Evolutionary conservation across 2,113 vertebrate species (phyloP), one percentile per base, ranked within the genome.

Genomic region (Centropristis striata): DNA sequence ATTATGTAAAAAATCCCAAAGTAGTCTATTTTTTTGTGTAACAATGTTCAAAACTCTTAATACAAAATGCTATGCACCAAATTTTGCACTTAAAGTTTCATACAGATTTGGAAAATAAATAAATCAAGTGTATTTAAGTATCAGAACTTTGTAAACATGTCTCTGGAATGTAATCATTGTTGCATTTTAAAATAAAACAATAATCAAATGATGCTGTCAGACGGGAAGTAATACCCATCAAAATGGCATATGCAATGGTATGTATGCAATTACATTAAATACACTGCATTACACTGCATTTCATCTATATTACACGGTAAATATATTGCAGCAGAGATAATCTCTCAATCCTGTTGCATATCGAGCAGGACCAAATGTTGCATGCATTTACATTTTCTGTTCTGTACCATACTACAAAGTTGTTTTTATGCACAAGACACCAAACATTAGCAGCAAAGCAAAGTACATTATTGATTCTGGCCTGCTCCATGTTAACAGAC

Each of bases 111-210:
- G 12, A 13, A 64, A 54, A 42, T 20, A 42, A 64, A 18, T 18
- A 23, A 6, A 49, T 44, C 5, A 66, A 18, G 13, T 42, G 21
- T 50, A 50, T 61, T 47, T 2, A 15, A 1, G 39, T 5, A 73
- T 28, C 36, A 55, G 2, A 15, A 64, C 46, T 7, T 49, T 60
- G 37, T 6, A 37, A 16, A 58, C 51, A 16, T 65, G n/a, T 72
- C 9, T 32, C 8, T 72, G 57, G 28, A 77, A 64, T 61, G 27
- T 80, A 21, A 59, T 15, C 13, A 46, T 37, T 60, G 54, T 57
- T 80, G 50, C 1, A 63, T 72, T 83, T 78, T 46, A 27, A 73
- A 86, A 66, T 55, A 55, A 76, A 67, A 46, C 13, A n/a, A n/a
- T 15, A 54, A 68, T 84, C 5, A 76, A 81, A 78, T 74, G 3